Percentiles rank a stretch among this genome's conserved stretches.
phyloP scores from a whole-genome alignment of 2,113 vertebrate genomes.

The Camelus dromedarius region DNA sequence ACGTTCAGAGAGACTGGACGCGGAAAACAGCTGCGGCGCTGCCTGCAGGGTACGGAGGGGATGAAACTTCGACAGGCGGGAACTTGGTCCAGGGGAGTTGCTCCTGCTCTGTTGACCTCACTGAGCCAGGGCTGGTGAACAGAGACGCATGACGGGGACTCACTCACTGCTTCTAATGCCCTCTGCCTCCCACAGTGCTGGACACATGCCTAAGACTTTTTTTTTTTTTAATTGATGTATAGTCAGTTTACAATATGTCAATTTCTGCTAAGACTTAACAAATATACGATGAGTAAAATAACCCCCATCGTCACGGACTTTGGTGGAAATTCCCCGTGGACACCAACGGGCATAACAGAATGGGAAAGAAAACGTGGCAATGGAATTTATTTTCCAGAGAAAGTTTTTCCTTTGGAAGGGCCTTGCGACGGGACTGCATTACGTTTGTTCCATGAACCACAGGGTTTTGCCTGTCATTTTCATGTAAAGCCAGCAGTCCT shows the following conservation, averaged over 20 bases:
- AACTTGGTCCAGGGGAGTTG: rapidly evolving
- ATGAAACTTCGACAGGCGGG: rapidly evolving
- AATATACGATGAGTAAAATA: rapidly evolving
- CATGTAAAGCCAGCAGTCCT: not conserved
- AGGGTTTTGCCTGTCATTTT: not conserved
- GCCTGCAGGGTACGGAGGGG: rapidly evolving
- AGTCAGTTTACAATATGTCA: too few species aligned
- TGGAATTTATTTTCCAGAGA: not conserved
- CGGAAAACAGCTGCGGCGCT: rapidly evolving
- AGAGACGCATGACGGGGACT: too few species aligned
- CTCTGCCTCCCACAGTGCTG: rapidly evolving
- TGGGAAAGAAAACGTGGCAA: not conserved
- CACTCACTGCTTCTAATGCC: not conserved
- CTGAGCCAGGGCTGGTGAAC: not conserved
- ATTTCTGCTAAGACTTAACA: too few species aligned
- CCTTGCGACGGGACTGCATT: not conserved
- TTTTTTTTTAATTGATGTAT: too few species aligned
- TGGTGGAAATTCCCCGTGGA: not conserved
- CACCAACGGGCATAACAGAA: not conserved
- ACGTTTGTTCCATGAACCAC: not conserved
- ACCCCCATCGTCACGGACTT: not conserved
- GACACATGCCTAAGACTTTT: too few species aligned
- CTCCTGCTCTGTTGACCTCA: rapidly evolving
- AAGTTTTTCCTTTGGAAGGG: not conserved
- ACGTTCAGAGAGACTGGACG: rapidly evolving